Base-by-base conservation (phyloP, 2,888 invertebrate species). In the Zygogramma bicolorata region DNA sequence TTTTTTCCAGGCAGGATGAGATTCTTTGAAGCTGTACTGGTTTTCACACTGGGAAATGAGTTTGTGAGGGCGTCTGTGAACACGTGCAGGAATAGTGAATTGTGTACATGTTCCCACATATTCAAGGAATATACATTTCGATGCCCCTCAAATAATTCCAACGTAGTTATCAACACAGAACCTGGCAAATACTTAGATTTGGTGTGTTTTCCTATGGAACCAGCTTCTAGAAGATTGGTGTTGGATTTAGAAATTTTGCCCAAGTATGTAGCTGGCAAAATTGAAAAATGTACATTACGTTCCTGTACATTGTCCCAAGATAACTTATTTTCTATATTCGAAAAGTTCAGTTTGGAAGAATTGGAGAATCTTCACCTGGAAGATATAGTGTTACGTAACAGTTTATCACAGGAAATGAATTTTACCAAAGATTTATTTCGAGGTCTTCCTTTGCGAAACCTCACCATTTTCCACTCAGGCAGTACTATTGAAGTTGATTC, bases 231-330 rank as follows among this genome's bases (percentile, higher is more conserved):
- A n/a, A n/a, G n/a, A n/a, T n/a, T n/a, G n/a, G n/a, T n/a, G n/a
- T 79, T 77, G 69, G 87, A 89, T 79, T 87, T 89, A 75, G 85
- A 83, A 69, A 86, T 88, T 76, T 80, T 90, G 77, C 89, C 90
- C 76, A 88, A 88, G 82, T 70, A 85, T 18, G 87, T 88, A 84
- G 86, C 88, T 79, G 88, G 88, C 70, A 82, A 83, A 76, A 85
- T 89, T 73, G 86, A 89, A 74, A 87, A 87, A 29, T 88, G 90
- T 80, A 87, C 85, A 75, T 88, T 91, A 79, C 88, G 88, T 79
- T 88, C 88, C 80, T 91, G 91, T 77, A 90, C 91, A 0, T 76
- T 90, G 73, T 90, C 90, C 15, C 75, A 80, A 1, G 79, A 82
- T 2, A 86, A 87, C 0, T 88, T 91, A 68, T 87, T 86, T 78